These are phyloP conservation scores for Paramormyrops hopkinsi DNA, from an alignment of 2,797 vertebrate genomes.

Conservation along the genomic window DNA sequence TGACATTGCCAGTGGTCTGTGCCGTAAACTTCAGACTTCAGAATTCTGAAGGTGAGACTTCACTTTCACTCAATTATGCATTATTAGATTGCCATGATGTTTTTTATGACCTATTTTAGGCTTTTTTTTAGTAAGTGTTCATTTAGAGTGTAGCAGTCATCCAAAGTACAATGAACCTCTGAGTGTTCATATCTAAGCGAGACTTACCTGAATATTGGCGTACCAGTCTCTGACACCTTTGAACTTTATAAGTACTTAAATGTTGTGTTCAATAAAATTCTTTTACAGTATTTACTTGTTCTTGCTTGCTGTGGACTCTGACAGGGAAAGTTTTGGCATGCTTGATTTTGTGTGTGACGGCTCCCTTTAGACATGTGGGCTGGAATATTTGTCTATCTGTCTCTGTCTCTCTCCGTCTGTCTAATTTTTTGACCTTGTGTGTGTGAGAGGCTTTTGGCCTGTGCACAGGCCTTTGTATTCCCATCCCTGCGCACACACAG, in stretches of 20 bases:
- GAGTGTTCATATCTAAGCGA: constrained; percentile 34
- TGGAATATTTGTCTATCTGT: background rate
- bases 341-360: background rate
- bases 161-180: background rate
- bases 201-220: constrained; percentile 31
- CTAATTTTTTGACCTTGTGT: background rate
- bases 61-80: background rate
- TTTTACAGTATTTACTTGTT: constrained; percentile 28
- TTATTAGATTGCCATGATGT: constrained; percentile 21
- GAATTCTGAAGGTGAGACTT: background rate
- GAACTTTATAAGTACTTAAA: constrained; percentile 31
- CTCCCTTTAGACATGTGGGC: background rate
- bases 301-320: background rate
- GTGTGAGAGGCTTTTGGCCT: background rate
- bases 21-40: background rate
- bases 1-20: background rate
- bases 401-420: background rate
- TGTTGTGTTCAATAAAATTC: constrained; percentile 59
- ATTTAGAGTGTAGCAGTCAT: background rate
- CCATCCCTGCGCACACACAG: background rate
- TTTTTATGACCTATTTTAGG: constrained; percentile 28
- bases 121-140: constrained; percentile 27
- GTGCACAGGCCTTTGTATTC: background rate
- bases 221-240: constrained; percentile 43
- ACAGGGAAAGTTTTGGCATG: background rate